These are phyloP conservation scores for Symphodus melops DNA, from an alignment of 2,113 vertebrate species.

Conservation along the genomic window DNA sequence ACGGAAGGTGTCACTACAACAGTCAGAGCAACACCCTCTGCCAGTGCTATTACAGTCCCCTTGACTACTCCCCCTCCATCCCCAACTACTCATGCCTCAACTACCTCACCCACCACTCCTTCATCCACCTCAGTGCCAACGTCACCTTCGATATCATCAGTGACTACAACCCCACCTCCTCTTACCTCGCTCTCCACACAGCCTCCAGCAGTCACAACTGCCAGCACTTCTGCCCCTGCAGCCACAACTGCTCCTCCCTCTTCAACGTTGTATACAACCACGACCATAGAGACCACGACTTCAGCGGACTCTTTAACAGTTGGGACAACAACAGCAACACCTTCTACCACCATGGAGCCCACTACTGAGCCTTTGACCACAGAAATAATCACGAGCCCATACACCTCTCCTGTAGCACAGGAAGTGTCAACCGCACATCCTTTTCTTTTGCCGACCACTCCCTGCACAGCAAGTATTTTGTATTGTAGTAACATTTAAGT, in stretches of 20 bases:
- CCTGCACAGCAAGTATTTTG: conserved; percentile 80
- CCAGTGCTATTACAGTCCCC: conserved; percentile 28
- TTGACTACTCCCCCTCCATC: conserved; percentile 29
- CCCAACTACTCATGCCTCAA: conserved; percentile 24
- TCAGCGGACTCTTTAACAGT: conserved; percentile 40
- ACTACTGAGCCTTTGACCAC: conserved; percentile 57
- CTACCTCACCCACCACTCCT: conserved; percentile 9
- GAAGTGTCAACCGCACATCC: conserved; percentile 63
- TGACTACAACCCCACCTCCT: conserved; percentile 27
- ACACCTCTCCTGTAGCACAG: conserved; percentile 52
- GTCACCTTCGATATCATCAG: conserved; percentile 9
- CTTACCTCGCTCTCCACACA: conserved; percentile 26
- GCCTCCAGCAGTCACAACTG: conserved; percentile 29
- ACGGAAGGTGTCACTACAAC: conserved; percentile 23
- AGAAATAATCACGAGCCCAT: conserved; percentile 56
- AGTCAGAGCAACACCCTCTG: conserved; percentile 33
- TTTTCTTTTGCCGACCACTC: conserved; percentile 74
- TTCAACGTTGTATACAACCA: conserved; percentile 25
- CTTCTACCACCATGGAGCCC: conserved; percentile 52
- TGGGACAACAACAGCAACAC: conserved; percentile 37
- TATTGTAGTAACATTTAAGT: background rate
- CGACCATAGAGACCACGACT: conserved; percentile 31
- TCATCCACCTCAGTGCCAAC: conserved; percentile 29
- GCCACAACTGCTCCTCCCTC: conserved; percentile 39
- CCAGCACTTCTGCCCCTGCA: conserved; percentile 42